These are phyloP conservation scores for Styela clava DNA, from an alignment of 23 tunicate genomes.

Conservation along the genomic window DNA sequence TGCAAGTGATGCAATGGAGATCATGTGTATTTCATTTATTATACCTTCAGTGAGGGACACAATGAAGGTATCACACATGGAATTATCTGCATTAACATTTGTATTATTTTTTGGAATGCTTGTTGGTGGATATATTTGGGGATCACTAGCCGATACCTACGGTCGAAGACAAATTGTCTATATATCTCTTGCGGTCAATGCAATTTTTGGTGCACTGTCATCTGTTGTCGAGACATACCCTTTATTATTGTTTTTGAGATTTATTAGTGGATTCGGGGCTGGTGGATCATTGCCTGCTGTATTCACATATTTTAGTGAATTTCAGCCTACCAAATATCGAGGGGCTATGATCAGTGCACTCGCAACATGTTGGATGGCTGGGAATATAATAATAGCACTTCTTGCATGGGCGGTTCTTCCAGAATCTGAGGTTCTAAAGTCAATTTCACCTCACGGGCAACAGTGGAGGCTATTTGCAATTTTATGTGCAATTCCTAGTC, in stretches of 20 bases:
- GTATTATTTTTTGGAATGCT: slow-evolving; percentile 81
- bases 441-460: slow-evolving; percentile 50
- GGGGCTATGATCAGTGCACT: slow-evolving; percentile 92
- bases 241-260: slow-evolving; percentile 41
- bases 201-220: slow-evolving; percentile 61
- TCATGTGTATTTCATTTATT: slow-evolving; percentile 80
- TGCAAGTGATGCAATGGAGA: slow-evolving; percentile 94
- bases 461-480: slow-evolving; percentile 74
- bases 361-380: slow-evolving; percentile 96
- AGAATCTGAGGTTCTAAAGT: slow-evolving; percentile 1
- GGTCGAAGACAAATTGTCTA: slow-evolving; percentile 59
- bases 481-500: slow-evolving; percentile 70
- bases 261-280: slow-evolving; percentile 83
- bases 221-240: slow-evolving; percentile 36
- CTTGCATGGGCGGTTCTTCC: slow-evolving; percentile 61
- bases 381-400: slow-evolving; percentile 69
- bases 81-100: slow-evolving; percentile 47
- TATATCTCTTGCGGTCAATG: slow-evolving; percentile 61
- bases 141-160: slow-evolving; percentile 63
- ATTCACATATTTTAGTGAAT: slow-evolving; percentile 89
- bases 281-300: slow-evolving; percentile 90
- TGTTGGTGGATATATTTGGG: slow-evolving; percentile 92
- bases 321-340: slow-evolving; percentile 54
- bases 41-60: slow-evolving; percentile 32
- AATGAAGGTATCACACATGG: slow-evolving; percentile 30